A percentile compares a stretch with the other conserved stretches of the same genome.
These are phyloP conservation scores for Pantala flavescens DNA, from an alignment of 1,140 invertebrate species.

Conservation along the genomic window DNA sequence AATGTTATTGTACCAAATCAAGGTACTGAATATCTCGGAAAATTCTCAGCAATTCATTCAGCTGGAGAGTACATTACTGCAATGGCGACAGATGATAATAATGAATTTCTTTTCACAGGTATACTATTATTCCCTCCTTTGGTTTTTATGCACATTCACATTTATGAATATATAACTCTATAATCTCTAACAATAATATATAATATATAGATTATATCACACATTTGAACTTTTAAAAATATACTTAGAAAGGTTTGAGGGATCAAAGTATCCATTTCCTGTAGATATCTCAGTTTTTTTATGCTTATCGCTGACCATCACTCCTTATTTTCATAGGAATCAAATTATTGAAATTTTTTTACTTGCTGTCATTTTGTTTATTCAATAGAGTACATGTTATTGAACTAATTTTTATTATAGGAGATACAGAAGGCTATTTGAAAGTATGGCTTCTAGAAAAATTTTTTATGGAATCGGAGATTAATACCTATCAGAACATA, in stretches of 20 bases:
- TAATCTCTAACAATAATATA: too few species aligned
- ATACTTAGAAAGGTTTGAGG: too few species aligned
- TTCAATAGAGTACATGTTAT: too few species aligned
- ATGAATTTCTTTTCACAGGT: constrained; percentile 56
- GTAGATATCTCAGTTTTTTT: too few species aligned
- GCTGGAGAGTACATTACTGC: constrained; percentile 51
- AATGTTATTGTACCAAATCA: too few species aligned
- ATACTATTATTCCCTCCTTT: constrained; percentile 12
- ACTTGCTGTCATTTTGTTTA: too few species aligned
- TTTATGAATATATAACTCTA: background rate
- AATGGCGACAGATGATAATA: constrained; percentile 49
- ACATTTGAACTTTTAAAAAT: too few species aligned
- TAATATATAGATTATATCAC: too few species aligned
- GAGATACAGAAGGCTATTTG: constrained; percentile 53
- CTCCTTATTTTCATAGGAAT: too few species aligned
- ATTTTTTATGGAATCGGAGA: constrained; percentile 30
- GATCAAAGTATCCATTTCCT: too few species aligned
- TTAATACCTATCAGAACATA: constrained; percentile 36
- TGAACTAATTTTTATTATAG: constrained; percentile 25
- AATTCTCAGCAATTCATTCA: constrained; percentile 52
- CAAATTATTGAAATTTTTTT: too few species aligned
- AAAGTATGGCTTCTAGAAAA: constrained; percentile 60
- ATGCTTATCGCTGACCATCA: too few species aligned
- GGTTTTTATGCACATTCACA: constrained; percentile 8
- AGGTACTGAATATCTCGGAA: constrained; percentile 40